Evolutionary conservation across 2,888 invertebrate genomes (phyloP).

Genomic region (Nudaria mundana): DNA sequence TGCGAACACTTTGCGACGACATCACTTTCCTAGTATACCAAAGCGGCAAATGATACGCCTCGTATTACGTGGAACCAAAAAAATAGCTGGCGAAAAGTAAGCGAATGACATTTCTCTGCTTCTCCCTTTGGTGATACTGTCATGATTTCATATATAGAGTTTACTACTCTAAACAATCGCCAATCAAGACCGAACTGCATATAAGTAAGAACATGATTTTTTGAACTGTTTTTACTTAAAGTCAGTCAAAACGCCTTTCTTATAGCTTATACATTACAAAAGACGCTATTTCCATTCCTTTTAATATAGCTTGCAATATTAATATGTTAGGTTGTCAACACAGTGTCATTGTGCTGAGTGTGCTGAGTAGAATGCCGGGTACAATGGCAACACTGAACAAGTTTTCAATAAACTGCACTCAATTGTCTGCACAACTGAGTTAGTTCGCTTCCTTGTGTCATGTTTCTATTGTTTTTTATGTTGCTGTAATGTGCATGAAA

Average conservation of each 20-base stretch:
- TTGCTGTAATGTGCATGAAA: not conserved
- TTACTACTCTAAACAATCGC: no score
- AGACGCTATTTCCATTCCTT: not conserved
- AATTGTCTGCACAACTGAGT: not conserved
- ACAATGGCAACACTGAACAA: constrained; percentile 12
- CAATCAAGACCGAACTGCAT: no score
- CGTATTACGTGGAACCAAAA: no score
- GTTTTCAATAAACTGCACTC: constrained; percentile 6
- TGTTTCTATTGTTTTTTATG: not conserved
- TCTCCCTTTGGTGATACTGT: no score
- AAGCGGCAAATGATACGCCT: no score
- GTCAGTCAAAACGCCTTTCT: not conserved
- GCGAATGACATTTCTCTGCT: no score
- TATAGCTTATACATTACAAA: not conserved
- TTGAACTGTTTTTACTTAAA: no score
- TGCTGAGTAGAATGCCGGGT: constrained; percentile 19
- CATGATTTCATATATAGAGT: no score
- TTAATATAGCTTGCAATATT: constrained; percentile 1
- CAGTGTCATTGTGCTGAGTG: constrained; percentile 21
- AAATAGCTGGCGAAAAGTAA: no score
- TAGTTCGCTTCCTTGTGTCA: constrained; percentile 3
- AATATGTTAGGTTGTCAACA: constrained; percentile 19
- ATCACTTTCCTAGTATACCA: no score
- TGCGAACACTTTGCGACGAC: no score
- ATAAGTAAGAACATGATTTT: no score